Percentiles rank a stretch among this genome's conserved stretches.
These are phyloP conservation scores for Gymnarchus niloticus DNA, from an alignment of 2,113 vertebrate species.

Conservation along the genomic window DNA sequence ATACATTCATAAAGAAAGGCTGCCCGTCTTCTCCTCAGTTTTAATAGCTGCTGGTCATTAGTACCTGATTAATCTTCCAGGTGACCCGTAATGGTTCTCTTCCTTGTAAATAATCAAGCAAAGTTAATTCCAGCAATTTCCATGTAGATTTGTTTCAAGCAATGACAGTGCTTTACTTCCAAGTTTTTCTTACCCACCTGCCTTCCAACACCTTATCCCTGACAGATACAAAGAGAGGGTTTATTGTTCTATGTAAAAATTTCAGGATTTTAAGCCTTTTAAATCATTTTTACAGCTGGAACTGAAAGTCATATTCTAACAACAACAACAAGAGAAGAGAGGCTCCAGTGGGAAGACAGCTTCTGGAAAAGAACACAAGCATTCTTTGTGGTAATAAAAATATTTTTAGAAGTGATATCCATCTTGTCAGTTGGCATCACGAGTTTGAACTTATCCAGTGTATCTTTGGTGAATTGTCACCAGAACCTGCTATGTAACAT, in stretches of 20 bases:
- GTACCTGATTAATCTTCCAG: background rate
- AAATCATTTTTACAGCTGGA: background rate
- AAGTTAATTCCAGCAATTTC: background rate
- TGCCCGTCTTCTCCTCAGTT: background rate
- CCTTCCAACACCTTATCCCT: background rate
- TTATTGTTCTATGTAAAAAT: background rate
- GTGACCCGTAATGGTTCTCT: background rate
- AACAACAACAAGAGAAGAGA: constrained; percentile 26
- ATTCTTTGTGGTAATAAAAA: constrained; percentile 30
- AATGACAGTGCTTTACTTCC: background rate
- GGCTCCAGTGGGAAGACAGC: constrained; percentile 27
- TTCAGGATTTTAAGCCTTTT: background rate
- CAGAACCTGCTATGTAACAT: no score
- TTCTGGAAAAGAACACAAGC: constrained; percentile 18
- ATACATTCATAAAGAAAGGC: background rate
- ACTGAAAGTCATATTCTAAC: background rate
- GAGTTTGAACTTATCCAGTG: background rate
- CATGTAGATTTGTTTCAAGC: background rate
- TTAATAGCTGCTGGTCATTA: background rate
- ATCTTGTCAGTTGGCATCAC: background rate
- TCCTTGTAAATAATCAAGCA: background rate
- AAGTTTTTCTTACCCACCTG: background rate
- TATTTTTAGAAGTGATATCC: background rate
- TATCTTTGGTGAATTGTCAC: background rate
- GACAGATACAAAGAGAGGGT: background rate